These are phyloP conservation scores for Mastacembelus armatus DNA, from an alignment of 2,797 vertebrate species.

Conservation along the genomic window DNA sequence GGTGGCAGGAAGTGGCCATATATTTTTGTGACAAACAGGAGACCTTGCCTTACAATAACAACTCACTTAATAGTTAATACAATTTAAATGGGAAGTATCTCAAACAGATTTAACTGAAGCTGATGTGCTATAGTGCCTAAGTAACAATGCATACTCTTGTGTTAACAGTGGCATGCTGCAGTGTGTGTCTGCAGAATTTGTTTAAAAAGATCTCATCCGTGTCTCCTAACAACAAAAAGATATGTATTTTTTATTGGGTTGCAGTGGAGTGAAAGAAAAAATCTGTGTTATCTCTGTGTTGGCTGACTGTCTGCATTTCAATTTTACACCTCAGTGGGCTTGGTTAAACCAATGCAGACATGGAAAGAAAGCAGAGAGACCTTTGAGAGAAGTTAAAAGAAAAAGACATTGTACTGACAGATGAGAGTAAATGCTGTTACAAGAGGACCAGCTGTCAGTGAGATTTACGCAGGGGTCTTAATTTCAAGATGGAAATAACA, in stretches of 20 bases:
- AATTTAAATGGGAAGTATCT: conserved; percentile 51
- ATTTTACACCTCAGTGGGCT: conserved; percentile 42
- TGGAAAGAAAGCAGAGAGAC: conserved; percentile 22
- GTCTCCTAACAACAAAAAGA: conserved; percentile 1
- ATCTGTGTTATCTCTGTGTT: conserved; percentile 14
- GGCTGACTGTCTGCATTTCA: conserved; percentile 50
- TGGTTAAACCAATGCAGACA: conserved; percentile 24
- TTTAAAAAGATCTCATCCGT: conserved; percentile 7
- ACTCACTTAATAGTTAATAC: conserved; percentile 62
- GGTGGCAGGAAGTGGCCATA: too few species aligned
- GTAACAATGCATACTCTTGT: neutral
- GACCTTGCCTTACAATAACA: too few species aligned
- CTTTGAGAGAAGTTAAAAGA: conserved; percentile 12
- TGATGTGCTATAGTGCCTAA: conserved; percentile 18
- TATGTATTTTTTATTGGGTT: neutral
- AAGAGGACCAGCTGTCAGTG: conserved; percentile 15
- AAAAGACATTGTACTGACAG: conserved; percentile 6
- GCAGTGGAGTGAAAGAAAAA: neutral
- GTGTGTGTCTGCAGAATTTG: neutral
- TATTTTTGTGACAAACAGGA: too few species aligned
- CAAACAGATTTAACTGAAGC: conserved; percentile 31
- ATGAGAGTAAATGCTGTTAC: conserved; percentile 32
- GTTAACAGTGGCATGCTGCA: neutral
- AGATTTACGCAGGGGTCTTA: conserved; percentile 44
- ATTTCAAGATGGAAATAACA: conserved; percentile 38